Conservation (phyloP, 2,797 vertebrate genomes). For the Decapterus maruadsi region DNA sequence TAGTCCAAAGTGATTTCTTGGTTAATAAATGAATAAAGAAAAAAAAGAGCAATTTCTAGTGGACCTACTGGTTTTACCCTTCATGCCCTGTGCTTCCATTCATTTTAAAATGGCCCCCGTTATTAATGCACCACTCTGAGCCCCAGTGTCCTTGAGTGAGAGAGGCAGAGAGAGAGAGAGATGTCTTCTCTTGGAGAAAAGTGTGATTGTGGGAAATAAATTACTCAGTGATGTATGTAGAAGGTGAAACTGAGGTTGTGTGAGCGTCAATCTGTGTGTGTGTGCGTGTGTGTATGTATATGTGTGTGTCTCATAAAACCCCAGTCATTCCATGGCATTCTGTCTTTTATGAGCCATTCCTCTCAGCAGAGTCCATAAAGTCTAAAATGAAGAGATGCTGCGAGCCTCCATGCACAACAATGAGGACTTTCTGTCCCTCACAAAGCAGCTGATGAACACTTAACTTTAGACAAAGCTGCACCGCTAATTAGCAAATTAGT, state of each 20-base stretch:
- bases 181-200: constrained; percentile 34
- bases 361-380: constrained; percentile 24
- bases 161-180: constrained; percentile 2
- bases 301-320: constrained; percentile 28
- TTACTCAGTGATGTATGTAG: constrained; percentile 38
- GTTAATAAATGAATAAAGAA: constrained; percentile 6
- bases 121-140: constrained; percentile 55
- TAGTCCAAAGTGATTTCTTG: not conserved
- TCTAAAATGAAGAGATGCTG: constrained; percentile 34
- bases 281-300: not conserved
- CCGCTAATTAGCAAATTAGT: constrained; percentile 50
- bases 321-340: constrained; percentile 17
- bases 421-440: constrained; percentile 9
- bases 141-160: constrained; percentile 60
- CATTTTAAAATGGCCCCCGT: constrained; percentile 59
- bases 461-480: constrained; percentile 40
- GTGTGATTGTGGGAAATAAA: constrained; percentile 60
- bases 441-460: constrained; percentile 32
- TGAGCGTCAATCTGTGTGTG: constrained; percentile 6
- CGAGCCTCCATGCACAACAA: not conserved
- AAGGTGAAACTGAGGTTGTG: constrained; percentile 50
- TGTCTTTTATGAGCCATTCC: constrained; percentile 40
- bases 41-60: constrained; percentile 1
- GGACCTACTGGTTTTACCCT: constrained; percentile 47
- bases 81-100: constrained; percentile 52